Percentiles rank a stretch among this genome's conserved stretches.
phyloP scores from a whole-genome alignment of 2,888 invertebrate species.

The Hyles lineata region DNA sequence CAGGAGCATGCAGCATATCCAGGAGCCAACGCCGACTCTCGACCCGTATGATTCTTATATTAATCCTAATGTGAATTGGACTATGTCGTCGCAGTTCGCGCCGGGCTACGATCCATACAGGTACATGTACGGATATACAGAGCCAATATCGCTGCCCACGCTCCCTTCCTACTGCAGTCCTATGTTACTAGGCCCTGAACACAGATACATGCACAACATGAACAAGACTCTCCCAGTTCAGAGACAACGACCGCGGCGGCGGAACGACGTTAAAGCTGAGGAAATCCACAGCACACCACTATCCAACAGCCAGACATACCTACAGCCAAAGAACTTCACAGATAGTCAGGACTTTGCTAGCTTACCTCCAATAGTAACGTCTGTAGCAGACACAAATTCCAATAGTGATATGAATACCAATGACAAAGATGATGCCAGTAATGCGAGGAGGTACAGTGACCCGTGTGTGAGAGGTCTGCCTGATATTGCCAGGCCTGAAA shows the following conservation, averaged over 20 bases:
- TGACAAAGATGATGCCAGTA: constrained; percentile 83
- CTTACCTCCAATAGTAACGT: constrained; percentile 88
- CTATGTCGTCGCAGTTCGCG: constrained; percentile 67
- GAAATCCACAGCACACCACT: constrained; percentile 62
- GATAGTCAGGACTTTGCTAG: constrained; percentile 86
- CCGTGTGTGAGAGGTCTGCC: constrained; percentile 85
- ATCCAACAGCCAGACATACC: constrained; percentile 59
- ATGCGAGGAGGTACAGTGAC: constrained; percentile 87
- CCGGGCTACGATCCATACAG: constrained; percentile 79
- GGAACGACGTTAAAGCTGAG: constrained; percentile 65
- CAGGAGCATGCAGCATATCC: constrained; percentile 76
- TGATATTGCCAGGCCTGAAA: constrained; percentile 70
- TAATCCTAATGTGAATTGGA: constrained; percentile 65
- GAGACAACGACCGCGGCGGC: constrained; percentile 64
- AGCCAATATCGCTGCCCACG: constrained; percentile 87
- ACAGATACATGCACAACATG: constrained; percentile 65
- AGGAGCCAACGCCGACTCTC: constrained; percentile 70
- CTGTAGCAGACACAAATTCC: constrained; percentile 77
- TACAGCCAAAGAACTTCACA: constrained; percentile 72
- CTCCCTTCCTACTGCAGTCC: constrained; percentile 84
- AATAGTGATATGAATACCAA: constrained; percentile 75
- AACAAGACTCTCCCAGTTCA: constrained; percentile 71
- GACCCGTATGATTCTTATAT: constrained; percentile 70
- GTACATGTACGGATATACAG: constrained; percentile 83
- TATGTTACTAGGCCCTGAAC: constrained; percentile 65